Evolutionary conservation across 1,140 invertebrate genomes (phyloP), one percentile per base, ranked within the genome.

Genomic region (Camponotus floridanus): DNA sequence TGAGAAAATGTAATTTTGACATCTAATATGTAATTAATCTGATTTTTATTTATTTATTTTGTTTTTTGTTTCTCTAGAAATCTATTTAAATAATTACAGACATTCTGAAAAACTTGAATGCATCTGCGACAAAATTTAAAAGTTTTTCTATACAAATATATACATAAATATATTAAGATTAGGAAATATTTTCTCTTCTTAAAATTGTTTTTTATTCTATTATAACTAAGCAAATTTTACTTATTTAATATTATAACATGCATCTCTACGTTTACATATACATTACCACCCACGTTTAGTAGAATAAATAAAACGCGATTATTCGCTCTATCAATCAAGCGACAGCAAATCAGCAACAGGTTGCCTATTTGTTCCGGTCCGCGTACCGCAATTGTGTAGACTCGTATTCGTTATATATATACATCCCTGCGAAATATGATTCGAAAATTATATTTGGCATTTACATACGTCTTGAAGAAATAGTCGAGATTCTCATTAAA

Each of bases 281-380:
- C 15, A 7, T 64, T n/a, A 2, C 1, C 6, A 39, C 26, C 26
- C 26, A n/a, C 26, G 26, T 26, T 3, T 7, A 18, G 42, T 3
- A 15, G n/a, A 36, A 70, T 81, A 45, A 18, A 59, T 42, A 21
- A 81, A 73, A 81, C 3, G 21, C 39, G 33, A 81, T 80, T 80
- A 70, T 33, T 18, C 18, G 11, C 3, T 64, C 18, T 31, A 61
- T 81, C 39, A 61, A 45, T 3, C 39, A 51, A 81, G 36, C 8
- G n/a, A n/a, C 33, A 18, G 21, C 9, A 39, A 45, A 73, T 59
- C 79, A 81, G 68, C 68, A 81, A 81, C 68, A 81, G 67, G 55
- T 81, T 73, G 79, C 67, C 55, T 73, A 71, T 71, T 71, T 71
- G 15, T 36, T 0, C 4, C 26, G 26, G 31, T 80, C 15, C 76